Base-by-base conservation (phyloP, 2,797 vertebrate species). In the Allobates femoralis region DNA sequence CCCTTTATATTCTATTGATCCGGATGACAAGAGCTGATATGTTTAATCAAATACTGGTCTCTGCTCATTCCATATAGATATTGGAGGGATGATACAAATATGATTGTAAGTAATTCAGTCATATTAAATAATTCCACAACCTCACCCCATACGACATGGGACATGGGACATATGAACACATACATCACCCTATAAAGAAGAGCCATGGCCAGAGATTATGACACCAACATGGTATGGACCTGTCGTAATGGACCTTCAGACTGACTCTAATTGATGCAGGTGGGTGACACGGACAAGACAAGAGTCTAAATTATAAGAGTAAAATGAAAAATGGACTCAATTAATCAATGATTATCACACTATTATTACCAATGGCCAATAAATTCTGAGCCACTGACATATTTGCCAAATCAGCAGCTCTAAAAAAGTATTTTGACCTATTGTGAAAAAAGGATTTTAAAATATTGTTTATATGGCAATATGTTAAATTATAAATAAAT, bases 1-100 rank as follows among this genome's bases (percentile, higher is more conserved):
- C 91, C 91, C 92, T 93, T 91, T 90, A 91, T 69, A 71, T 89
- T 64, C 74, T 93, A 94, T 94, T 91, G 92, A 93, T 93, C 90
- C 90, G 79, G 85, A 85, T 89, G 89, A 90, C 90, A 90, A 90
- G 90, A 62, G 87, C 89, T 89, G 55, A 84, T 83, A 77, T 74
- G 73, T 78, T 86, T 85, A 66, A 87, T 79, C 83, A 85, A 81
- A 74, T 73, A 23, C 89, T 82, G 88, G 86, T 87, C 67, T 37
- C 87, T 83, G 81, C 90, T 86, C 89, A 86, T 90, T 85, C 82
- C 76, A 51, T 58, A 53, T 30, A 75, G 32, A 26, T 51, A 76
- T 15, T 53, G 56, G 55, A 6, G 69, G 23, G 62, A 69, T 55
- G 79, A 56, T 62, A 73, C 67, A 62, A n/a, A 79, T 66, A 78